phyloP scores from a whole-genome alignment of 2,797 vertebrate genomes.

The Scleropages formosus region DNA sequence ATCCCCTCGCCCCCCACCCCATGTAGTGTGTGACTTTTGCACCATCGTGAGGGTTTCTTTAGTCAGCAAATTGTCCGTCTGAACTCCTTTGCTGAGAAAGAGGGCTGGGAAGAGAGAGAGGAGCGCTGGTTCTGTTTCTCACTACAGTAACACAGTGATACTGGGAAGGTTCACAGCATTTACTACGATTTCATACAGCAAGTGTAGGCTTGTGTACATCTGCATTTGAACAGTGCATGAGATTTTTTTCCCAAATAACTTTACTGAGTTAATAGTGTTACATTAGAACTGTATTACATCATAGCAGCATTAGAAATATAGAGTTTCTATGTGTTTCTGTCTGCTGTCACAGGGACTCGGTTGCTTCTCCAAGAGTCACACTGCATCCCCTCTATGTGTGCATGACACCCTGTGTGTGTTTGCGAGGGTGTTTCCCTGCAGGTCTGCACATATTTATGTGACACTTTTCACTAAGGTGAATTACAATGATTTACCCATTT shows the following conservation, averaged over 20 bases:
- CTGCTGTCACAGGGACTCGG: not conserved
- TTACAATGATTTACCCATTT: too few relatives aligned
- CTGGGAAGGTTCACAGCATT: not conserved
- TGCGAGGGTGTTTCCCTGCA: constrained; percentile 32
- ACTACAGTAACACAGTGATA: too few relatives aligned
- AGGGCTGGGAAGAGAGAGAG: not conserved
- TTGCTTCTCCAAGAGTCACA: not conserved
- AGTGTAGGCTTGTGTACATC: not conserved
- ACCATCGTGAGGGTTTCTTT: constrained; percentile 24
- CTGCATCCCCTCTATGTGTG: not conserved
- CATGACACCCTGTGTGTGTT: constrained; percentile 34
- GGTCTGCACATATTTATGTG: too few relatives aligned
- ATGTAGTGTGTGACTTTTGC: constrained; percentile 30
- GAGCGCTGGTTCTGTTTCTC: constrained; percentile 20
- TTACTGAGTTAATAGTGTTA: too few relatives aligned
- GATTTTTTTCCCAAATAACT: not conserved
- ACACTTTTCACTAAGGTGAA: too few relatives aligned
- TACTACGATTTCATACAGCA: not conserved
- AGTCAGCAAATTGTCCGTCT: constrained; percentile 40
- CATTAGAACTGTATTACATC: too few relatives aligned
- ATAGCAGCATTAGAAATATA: too few relatives aligned
- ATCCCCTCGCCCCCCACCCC: constrained; percentile 20
- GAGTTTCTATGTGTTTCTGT: not conserved
- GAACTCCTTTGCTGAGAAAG: constrained; percentile 10
- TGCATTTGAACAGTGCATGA: not conserved